phyloP scores from a whole-genome alignment of 1,140 invertebrate species.

The Drosophila parvula region DNA sequence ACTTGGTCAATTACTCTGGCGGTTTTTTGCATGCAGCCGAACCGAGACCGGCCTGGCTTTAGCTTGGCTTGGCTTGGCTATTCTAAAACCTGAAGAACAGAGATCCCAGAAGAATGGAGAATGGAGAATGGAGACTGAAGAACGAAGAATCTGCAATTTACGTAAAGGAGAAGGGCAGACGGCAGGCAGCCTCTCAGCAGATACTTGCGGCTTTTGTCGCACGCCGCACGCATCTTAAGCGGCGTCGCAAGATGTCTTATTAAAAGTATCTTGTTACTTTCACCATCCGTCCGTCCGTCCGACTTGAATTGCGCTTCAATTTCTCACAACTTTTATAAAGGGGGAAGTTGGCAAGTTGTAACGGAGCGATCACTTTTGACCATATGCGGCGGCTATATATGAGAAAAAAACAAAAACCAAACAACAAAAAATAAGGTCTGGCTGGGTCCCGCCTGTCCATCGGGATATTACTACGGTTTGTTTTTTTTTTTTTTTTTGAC shows the following conservation, averaged over 20 bases:
- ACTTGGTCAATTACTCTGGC: conserved; percentile 52
- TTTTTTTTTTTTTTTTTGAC: too few relatives aligned
- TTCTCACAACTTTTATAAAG: conserved; percentile 63
- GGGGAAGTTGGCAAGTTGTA: neutral
- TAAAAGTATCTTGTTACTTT: conserved; percentile 84
- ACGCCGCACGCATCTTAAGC: conserved; percentile 66
- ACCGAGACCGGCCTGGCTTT: too few relatives aligned
- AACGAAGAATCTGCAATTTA: too few relatives aligned
- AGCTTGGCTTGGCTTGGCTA: neutral
- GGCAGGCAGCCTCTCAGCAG: neutral
- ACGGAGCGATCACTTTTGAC: conserved; percentile 9
- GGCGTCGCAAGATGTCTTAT: conserved; percentile 70
- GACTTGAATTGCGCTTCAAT: conserved; percentile 81
- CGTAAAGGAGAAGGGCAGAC: conserved; percentile 18
- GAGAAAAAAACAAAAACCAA: too few relatives aligned
- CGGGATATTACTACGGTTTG: conserved; percentile 24
- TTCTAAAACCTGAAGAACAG: neutral
- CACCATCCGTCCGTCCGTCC: conserved; percentile 56
- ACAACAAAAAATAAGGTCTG: neutral
- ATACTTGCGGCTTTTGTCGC: conserved; percentile 42
- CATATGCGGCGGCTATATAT: conserved; percentile 47
- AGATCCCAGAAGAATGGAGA: neutral
- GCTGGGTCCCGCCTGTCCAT: conserved; percentile 1
- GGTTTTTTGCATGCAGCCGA: conserved; percentile 39
- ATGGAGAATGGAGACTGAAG: neutral